phyloP scores from a whole-genome alignment of 1,140 invertebrate genomes.

The Palaemon carinicauda region DNA sequence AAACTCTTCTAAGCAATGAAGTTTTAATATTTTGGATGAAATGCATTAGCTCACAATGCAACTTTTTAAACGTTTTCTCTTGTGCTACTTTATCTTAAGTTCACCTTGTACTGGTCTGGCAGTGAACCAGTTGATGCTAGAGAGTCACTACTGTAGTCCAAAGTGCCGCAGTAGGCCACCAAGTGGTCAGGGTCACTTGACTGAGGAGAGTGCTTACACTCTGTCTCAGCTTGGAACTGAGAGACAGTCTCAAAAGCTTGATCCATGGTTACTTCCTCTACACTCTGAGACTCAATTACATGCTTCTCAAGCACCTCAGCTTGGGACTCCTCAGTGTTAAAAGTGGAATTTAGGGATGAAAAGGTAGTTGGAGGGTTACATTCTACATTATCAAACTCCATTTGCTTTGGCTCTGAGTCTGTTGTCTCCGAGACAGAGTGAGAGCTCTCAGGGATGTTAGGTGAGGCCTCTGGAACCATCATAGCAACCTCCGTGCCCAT shows the following conservation, averaged over 20 bases:
- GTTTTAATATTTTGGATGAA: too few relatives aligned
- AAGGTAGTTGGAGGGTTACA: not conserved
- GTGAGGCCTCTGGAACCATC: constrained; percentile 29
- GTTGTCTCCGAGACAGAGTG: constrained; percentile 26
- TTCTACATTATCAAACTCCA: not conserved
- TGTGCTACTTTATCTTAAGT: constrained; percentile 6
- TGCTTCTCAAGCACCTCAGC: constrained; percentile 29
- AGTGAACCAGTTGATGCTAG: constrained; percentile 30
- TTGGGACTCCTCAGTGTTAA: constrained; percentile 26
- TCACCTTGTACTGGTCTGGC: constrained; percentile 51
- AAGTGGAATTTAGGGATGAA: not conserved
- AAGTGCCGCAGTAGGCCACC: constrained; percentile 23
- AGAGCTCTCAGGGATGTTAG: constrained; percentile 34
- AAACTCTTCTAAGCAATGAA: too few relatives aligned
- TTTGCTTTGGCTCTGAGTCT: constrained; percentile 17
- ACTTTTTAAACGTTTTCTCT: constrained; percentile 13
- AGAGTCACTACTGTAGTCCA: constrained; percentile 36
- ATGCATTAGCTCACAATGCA: not conserved
- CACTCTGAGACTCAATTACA: not conserved
- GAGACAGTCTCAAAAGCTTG: not conserved
- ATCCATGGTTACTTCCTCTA: not conserved
- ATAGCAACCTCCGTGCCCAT: constrained; percentile 16
- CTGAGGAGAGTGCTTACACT: not conserved
- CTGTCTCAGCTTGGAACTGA: constrained; percentile 19
- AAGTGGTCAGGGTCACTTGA: constrained; percentile 15